Base-by-base conservation (phyloP, 2,888 invertebrate genomes). In the Heliothis peltigera region DNA sequence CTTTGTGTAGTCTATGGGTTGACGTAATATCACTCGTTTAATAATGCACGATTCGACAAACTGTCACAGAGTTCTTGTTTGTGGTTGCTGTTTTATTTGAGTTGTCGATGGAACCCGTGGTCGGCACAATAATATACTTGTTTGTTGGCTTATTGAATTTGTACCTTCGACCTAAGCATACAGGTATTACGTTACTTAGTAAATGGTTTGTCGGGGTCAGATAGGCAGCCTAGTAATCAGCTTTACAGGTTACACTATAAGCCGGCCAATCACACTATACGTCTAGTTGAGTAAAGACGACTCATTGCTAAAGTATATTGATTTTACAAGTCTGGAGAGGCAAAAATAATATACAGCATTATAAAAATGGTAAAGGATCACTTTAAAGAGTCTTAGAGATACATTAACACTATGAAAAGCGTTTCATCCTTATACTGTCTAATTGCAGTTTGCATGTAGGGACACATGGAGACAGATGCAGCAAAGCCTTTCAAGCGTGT, bases 1-100 rank as follows among this genome's bases (percentile, higher is more conserved):
- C n/a, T 59, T 55, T 59, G 59, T 47, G 25, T 39, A 77, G 53
- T 49, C 44, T 39, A 46, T 43, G 15, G 35, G 7, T 51, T 52
- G 47, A 73, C 32, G 44, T 21, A 15, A 46, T 12, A 22, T 17
- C 42, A 18, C 28, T 17, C 39, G 22, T n/a, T 47, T 28, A 32
- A 32, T 35, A 55, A 44, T 48, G 44, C 39, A 49, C 39, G 39
- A 32, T 39, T 15, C 35, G 42, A 19, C 39, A 35, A 22, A 54
- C 25, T 35, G 19, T 39, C 18, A 15, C 44, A 0, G 5, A 39
- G 39, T 57, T 28, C 17, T 19, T 35, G n/a, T 48, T 19, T 25
- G 1, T 32, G 2, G 19, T 19, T 19, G 44, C 28, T 10, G 4
- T 19, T 4, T 12, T 48, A 39, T 54, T 39, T 53, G 19, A n/a